Percentiles rank a stretch among this genome's conserved stretches.
Evolutionary conservation across 2,797 vertebrate genomes (phyloP).

Genomic region (Anolis apletophallus): DNA sequence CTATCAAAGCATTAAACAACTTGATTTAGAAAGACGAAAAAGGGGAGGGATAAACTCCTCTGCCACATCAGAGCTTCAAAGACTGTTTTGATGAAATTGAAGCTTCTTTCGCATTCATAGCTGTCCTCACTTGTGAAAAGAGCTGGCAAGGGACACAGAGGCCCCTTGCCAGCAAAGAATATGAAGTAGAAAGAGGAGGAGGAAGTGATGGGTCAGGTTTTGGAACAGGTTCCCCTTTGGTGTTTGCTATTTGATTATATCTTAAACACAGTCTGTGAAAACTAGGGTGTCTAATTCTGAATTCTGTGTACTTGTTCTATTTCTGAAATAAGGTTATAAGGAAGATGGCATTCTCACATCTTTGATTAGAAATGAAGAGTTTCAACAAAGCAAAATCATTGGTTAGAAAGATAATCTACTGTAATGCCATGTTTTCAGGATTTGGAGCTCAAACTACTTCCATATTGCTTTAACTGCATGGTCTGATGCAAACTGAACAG

Average conservation of each 20-base stretch:
- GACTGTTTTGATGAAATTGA: constrained; percentile 72
- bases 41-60: constrained; percentile 34
- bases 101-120: constrained; percentile 65
- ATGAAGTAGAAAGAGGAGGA: constrained; percentile 27
- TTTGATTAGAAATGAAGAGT: constrained; percentile 56
- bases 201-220: constrained; percentile 53
- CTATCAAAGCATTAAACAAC: constrained; percentile 71
- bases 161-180: constrained; percentile 60
- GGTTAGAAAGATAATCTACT: constrained; percentile 44
- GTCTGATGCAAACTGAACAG: neutral
- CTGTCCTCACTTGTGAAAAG: constrained; percentile 58
- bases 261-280: constrained; percentile 60
- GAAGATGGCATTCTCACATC: constrained; percentile 14
- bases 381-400: constrained; percentile 32
- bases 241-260: constrained; percentile 55
- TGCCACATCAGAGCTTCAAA: constrained; percentile 71
- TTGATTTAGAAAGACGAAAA: constrained; percentile 70
- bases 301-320: constrained; percentile 46
- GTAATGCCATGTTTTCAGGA: neutral
- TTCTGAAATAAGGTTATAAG: constrained; percentile 59
- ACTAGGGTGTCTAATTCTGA: constrained; percentile 55
- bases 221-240: constrained; percentile 68
- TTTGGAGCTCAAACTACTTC: neutral
- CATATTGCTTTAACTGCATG: neutral
- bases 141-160: constrained; percentile 52